Evolutionary conservation across 2,797 vertebrate species (phyloP), one percentile per base, ranked within the genome.

Genomic region (Xerus rutilus): DNA sequence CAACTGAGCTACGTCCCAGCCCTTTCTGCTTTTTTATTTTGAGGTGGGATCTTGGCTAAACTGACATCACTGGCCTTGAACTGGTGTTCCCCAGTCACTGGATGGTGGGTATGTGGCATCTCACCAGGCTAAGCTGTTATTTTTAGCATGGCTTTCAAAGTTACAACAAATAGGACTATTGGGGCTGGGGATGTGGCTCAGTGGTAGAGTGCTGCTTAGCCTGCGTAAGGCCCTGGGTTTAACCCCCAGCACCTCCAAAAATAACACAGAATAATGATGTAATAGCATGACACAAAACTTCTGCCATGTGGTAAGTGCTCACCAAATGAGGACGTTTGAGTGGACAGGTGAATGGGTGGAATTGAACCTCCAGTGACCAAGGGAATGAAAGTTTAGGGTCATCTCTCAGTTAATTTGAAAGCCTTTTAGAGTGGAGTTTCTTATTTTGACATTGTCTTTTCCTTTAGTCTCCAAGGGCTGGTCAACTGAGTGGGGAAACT

Each of bases 351-450:
- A 35, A 0, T 52, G 1, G 20, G 10, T 25, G 59, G 59, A 62
- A 4, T n/a, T 88, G 43, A 85, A 81, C 54, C 86, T 74, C 32
- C 73, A 88, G 62, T 90, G 83, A 91, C 28, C 83, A 84, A 62
- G 28, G 47, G 85, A 65, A n/a, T 72, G 5, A 32, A 73, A 30
- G 35, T 49, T 82, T 52, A 32, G 7, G 25, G n/a, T 94, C 73
- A n/a, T 39, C 32, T 76, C 52, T 83, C 62, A 54, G 17, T 93
- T 78, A 59, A 82, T 57, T 59, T 64, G 47, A 69, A 83, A 86
- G 82, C 28, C 25, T 39, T 86, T 94, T 70, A 74, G 52, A 76
- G 30, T 73, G 30, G 47, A 30, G 10, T 86, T 87, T 35, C 70
- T 82, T 32, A 45, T 86, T 35, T 90, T 30, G 23, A 35, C 45